Percentiles rank a stretch among this genome's conserved stretches.
Evolutionary conservation across 2,113 vertebrate genomes (phyloP).

Genomic region (Thalassarche chlororhynchos): DNA sequence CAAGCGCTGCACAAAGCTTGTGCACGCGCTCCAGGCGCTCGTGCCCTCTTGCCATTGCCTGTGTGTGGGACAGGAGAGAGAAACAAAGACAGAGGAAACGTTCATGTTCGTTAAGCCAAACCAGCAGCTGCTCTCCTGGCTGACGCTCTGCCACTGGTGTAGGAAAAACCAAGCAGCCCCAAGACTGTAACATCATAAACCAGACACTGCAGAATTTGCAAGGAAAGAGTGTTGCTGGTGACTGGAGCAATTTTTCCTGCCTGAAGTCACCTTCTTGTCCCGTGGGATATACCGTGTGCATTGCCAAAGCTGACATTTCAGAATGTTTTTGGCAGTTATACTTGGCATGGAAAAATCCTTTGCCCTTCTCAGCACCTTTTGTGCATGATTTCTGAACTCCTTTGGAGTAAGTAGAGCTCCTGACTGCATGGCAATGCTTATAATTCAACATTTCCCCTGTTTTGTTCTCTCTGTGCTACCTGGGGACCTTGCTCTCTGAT

Average conservation of each 20-base stretch:
- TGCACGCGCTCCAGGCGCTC: neutral
- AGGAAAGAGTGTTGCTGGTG: neutral
- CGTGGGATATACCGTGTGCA: rapidly evolving
- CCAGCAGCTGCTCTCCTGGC: neutral
- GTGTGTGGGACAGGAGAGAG: neutral
- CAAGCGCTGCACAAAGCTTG: neutral
- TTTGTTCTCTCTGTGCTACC: neutral
- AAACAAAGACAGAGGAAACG: rapidly evolving
- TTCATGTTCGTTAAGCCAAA: no score
- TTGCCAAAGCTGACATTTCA: neutral
- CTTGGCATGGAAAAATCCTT: neutral
- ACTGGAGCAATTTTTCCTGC: neutral
- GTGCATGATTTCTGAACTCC: no score
- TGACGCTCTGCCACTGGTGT: rapidly evolving
- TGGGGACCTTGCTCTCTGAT: neutral
- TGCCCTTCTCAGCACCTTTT: neutral
- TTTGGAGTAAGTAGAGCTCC: neutral
- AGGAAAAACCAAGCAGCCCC: neutral
- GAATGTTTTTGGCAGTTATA: neutral
- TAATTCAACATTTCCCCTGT: no score
- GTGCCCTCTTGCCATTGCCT: neutral
- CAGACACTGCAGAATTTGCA: rapidly evolving
- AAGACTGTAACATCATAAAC: no score
- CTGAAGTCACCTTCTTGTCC: neutral
- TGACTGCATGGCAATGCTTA: neutral